Evolutionary conservation across 92 coral and sea anemone genomes (phyloP), one percentile per base, ranked within the genome.

Genomic region (Heliopora coerulea): DNA sequence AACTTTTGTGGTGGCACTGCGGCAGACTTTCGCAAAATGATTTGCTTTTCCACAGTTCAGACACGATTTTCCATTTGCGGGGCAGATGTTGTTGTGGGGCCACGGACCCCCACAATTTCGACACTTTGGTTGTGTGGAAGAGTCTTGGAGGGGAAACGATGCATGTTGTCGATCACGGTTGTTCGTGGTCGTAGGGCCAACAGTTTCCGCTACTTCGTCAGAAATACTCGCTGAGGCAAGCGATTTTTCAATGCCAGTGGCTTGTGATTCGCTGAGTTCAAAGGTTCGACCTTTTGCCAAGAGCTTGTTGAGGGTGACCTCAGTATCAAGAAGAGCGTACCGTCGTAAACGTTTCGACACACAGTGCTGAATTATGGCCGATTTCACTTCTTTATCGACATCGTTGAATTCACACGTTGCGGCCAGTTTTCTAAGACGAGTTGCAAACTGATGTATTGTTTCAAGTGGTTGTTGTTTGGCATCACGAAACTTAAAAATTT

Each of bases 21-120:
- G 59, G 31, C 66, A 72, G 27, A 56, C 46, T 72, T 72, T 72
- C 8, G 44, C 35, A 21, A 21, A 56, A 26, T 57, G 68, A 28
- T 74, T 74, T 8, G 61, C 57, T 29, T 59, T 74, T 11, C 68
- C 68, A 26, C 80, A 59, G 59, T 24, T 66, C 33, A 7, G 19
- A 12, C 35, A 74, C n/a, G 59, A 57, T 74, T 74, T 59, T 14
- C 68, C 68, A 39, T 59, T 74, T 12, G 62, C 80, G 4, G 48
- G 29, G 61, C 61, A 75, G 13, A 72, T 44, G 34, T 44, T 61
- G 41, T 23, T 20, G 41, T 46, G 73, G 0, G 61, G 80, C 69
- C 80, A 62, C 15, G 9, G 29, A 9, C 50, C 73, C 15, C 80
- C 73, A 61, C 80, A 75, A 62, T 75, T 75, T 75, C 72, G 17